Evolutionary conservation across 2,113 vertebrate genomes (phyloP), one percentile per base, ranked within the genome.

Genomic region (Suncus etruscus): DNA sequence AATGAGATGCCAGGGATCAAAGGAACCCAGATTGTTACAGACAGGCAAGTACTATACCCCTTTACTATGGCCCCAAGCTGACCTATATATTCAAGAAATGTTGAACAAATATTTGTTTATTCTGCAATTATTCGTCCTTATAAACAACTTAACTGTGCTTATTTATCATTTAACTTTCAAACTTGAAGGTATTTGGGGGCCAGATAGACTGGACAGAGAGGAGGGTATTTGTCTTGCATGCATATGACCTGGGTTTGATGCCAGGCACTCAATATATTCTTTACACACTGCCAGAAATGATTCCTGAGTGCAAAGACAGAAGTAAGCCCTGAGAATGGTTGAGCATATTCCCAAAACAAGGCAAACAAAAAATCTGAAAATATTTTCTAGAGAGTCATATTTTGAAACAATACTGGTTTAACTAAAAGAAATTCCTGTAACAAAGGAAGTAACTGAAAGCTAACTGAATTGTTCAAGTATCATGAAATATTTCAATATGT

Each of bases 401-500:
- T 45, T 83, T 93, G 66, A 8, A 92, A 6, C 25, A 82, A 86
- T 70, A 24, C 0, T 14, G 4, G 29, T 73, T 83, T 61, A 58
- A 32, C n/a, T 5, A 51, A 6, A n/a, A 58, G 2, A 4, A 83
- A 20, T 12, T 27, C 4, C 4, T 14, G 8, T 61, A 85, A 85
- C 70, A 90, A 32, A 84, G 45, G 75, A 76, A 20, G 4, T 31
- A 58, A 80, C 39, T 47, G 25, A n/a, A 89, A 69, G 12, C 8
- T 63, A 3, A 11, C 88, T 81, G 68, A 61, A 85, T 81, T n/a
- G 25, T 77, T 87, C 77, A 85, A 81, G 18, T 83, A 50, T 29
- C 15, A 29, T 86, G 1, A 31, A 54, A 27, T 47, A 80, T 82
- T 91, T 87, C 82, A 24, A 68, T 65, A 10, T 79, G 45, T 58